Evolutionary conservation across 2,113 vertebrate genomes (phyloP), one percentile per base, ranked within the genome.

Genomic region (Phocoena phocoena): DNA sequence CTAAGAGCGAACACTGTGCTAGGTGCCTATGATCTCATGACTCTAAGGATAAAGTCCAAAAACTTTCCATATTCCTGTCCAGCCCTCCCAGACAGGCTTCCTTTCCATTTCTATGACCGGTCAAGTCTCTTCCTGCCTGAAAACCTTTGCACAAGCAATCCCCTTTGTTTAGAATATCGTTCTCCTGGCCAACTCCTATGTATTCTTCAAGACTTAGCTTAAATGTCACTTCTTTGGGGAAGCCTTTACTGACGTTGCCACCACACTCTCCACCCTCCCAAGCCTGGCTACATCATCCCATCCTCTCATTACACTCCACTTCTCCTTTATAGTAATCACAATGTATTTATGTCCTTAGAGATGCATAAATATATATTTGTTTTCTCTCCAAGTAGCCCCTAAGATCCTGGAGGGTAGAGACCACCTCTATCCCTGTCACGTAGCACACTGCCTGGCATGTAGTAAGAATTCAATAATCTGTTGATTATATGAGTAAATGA

Each of bases 131-230:
- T 96, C n/a, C 60, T 76, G 65, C 47, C 74, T 86, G 62, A 95
- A 93, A 94, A 96, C 60, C 60, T 97, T n/a, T 77, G 85, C 62
- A 89, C 41, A 82, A 91, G 67, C 53, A 81, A 76, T 76, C 74
- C 74, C 60, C 47, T 90, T 74, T 93, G 81, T 53, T 44, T 90
- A 76, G 14, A 88, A 62, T 58, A 93, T 14, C 7, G 25, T 85
- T 84, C 55, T 79, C 84, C 44, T 73, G 47, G 90, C 36, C 73
- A 67, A 62, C 44, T 86, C 36, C 36, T 81, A 53, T 26, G 10
- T 31, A 93, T 55, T 87, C 76, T 67, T 86, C 31, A 92, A 84
- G 36, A 47, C 65, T 85, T 76, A 62, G n/a, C 68, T 84, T 93
- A 92, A 94, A 89, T 41, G 60, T 68, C 63, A 28, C 63, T 89